Percentiles rank a stretch among this genome's conserved stretches.
phyloP scores from a whole-genome alignment of 2,888 invertebrate species.

The Zaprionus obscuricornis region DNA sequence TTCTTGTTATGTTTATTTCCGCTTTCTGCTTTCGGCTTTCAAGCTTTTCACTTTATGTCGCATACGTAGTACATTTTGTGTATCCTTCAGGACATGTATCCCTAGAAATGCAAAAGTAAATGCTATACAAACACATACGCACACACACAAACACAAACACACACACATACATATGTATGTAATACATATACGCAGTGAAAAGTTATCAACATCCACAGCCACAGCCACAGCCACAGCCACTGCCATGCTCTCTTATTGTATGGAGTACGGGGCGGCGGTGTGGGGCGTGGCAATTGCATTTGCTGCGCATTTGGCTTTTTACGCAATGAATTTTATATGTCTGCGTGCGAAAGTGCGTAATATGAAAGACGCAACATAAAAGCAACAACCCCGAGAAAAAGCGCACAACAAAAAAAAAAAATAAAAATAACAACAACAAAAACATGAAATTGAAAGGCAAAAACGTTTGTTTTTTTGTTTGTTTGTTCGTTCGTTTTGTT shows the following conservation, averaged over 20 bases:
- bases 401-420: constrained; percentile 14
- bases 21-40: constrained; percentile 23
- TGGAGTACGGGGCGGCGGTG: constrained; percentile 15
- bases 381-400: constrained; percentile 43
- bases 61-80: constrained; percentile 72
- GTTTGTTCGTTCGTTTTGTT: constrained; percentile 29
- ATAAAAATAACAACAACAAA: too few relatives aligned
- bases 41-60: constrained; percentile 55
- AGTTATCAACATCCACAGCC: not conserved
- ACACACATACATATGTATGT: constrained; percentile 16
- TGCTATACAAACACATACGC: constrained; percentile 37
- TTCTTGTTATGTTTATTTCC: constrained; percentile 21
- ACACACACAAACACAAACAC: constrained; percentile 16
- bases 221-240: constrained; percentile 1
- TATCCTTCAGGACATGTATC: constrained; percentile 65
- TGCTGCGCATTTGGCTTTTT: constrained; percentile 73
- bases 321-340: constrained; percentile 55
- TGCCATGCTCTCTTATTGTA: not conserved
- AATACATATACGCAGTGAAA: constrained; percentile 15
- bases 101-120: constrained; percentile 63
- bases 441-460: too few relatives aligned
- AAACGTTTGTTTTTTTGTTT: constrained; percentile 25
- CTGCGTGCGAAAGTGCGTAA: constrained; percentile 57
- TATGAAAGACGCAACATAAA: constrained; percentile 31
- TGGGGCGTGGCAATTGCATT: constrained; percentile 75